Conservation (phyloP, 2,888 invertebrate species). For the Himalopsyche japonica region DNA sequence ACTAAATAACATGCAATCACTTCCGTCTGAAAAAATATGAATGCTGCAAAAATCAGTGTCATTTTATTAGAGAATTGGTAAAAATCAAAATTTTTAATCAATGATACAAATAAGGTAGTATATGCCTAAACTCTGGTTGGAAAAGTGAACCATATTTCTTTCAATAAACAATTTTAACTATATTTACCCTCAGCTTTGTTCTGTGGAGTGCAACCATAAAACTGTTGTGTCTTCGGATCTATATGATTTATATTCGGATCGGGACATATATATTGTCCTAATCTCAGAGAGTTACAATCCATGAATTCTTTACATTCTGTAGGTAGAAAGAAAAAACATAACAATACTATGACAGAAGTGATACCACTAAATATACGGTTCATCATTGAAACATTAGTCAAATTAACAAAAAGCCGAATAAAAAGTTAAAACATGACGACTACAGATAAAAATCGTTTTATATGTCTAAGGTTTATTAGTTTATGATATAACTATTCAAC, state of each 20-base stretch:
- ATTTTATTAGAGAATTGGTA: too few relatives aligned
- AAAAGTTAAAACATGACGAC: neutral
- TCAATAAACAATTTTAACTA: too few relatives aligned
- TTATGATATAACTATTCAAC: too few relatives aligned
- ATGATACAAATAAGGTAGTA: too few relatives aligned
- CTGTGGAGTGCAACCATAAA: slow-evolving; percentile 75
- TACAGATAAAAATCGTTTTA: neutral
- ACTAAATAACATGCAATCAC: too few relatives aligned
- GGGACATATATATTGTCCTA: slow-evolving; percentile 84
- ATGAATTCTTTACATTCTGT: slow-evolving; percentile 43
- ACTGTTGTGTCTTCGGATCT: slow-evolving; percentile 88
- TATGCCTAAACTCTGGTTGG: too few relatives aligned
- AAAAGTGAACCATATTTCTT: too few relatives aligned
- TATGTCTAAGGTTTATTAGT: too few relatives aligned
- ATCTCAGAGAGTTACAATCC: slow-evolving; percentile 72
- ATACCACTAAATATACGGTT: neutral
- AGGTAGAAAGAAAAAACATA: neutral
- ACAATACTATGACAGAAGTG: neutral
- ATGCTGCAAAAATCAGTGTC: too few relatives aligned
- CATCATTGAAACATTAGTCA: neutral
- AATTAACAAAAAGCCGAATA: neutral
- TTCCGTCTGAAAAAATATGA: too few relatives aligned
- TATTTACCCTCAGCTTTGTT: slow-evolving; percentile 76
- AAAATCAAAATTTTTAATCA: too few relatives aligned
- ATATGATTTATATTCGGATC: slow-evolving; percentile 77